These are phyloP conservation scores for Heliconius ethilla DNA, from an alignment of 2,888 invertebrate genomes.

Conservation along the genomic window DNA sequence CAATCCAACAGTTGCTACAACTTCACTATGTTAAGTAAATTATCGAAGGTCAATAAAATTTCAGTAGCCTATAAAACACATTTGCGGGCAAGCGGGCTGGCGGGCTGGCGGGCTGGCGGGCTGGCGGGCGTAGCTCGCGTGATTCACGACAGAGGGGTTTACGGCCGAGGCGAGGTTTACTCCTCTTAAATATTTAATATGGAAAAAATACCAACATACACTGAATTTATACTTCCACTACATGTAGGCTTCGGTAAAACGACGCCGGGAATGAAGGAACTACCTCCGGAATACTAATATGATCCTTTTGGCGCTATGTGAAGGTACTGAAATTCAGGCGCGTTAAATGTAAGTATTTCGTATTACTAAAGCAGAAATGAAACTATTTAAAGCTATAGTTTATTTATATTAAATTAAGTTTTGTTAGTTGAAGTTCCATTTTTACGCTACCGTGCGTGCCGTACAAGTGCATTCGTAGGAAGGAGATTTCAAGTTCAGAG, in stretches of 20 bases:
- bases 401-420: too few species aligned
- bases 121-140: slow-evolving; percentile 59
- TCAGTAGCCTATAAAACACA: slow-evolving; percentile 76
- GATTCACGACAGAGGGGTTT: slow-evolving; percentile 75
- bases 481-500: too few species aligned
- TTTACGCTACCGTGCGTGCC: too few species aligned
- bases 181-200: slow-evolving; percentile 59
- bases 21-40: slow-evolving; percentile 12
- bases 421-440: too few species aligned
- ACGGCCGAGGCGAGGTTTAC: slow-evolving; percentile 74
- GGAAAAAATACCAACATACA: slow-evolving; percentile 46
- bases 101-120: slow-evolving; percentile 32
- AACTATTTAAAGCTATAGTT: background rate
- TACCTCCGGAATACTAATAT: slow-evolving; percentile 11
- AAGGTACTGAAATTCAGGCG: background rate
- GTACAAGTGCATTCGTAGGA: too few species aligned
- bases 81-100: slow-evolving; percentile 62
- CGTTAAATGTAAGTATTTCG: background rate
- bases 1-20: background rate
- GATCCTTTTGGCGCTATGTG: background rate
- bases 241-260: slow-evolving; percentile 11
- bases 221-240: slow-evolving; percentile 16
- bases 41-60: slow-evolving; percentile 58
- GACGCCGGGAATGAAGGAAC: background rate
- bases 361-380: background rate